Evolutionary conservation across 2,888 invertebrate species (phyloP).

Genomic region (Drosophila bunnanda): DNA sequence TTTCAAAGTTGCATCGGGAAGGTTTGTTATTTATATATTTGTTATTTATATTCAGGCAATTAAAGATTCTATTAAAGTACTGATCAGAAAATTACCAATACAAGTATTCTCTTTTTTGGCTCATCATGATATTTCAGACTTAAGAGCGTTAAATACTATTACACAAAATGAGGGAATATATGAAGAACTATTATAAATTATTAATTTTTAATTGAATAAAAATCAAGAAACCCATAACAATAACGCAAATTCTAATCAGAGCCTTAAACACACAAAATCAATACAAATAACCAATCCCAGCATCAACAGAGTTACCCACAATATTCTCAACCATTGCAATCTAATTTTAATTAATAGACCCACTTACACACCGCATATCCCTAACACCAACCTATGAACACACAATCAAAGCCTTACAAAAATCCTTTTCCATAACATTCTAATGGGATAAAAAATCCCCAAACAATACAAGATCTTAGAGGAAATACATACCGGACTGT

Average conservation of each 20-base stretch:
- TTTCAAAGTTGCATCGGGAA: neutral
- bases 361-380: no score
- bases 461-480: no score
- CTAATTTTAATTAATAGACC: no score
- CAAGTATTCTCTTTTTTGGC: neutral
- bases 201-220: constrained; percentile 6
- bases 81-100: constrained; percentile 9
- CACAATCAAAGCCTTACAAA: no score
- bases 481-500: no score
- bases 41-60: neutral
- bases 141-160: constrained; percentile 5
- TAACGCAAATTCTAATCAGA: neutral
- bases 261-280: neutral
- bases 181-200: constrained; percentile 3
- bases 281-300: constrained; percentile 2
- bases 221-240: neutral
- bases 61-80: neutral
- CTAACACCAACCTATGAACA: no score
- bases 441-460: no score
- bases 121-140: constrained; percentile 1
- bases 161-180: constrained; percentile 5
- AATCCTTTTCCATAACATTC: no score
- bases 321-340: constrained; percentile 1
- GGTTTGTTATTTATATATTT: no score
- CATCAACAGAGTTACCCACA: constrained; percentile 8